Base-by-base conservation (phyloP, 2,888 invertebrate species). In the Acrobasis suavella region DNA sequence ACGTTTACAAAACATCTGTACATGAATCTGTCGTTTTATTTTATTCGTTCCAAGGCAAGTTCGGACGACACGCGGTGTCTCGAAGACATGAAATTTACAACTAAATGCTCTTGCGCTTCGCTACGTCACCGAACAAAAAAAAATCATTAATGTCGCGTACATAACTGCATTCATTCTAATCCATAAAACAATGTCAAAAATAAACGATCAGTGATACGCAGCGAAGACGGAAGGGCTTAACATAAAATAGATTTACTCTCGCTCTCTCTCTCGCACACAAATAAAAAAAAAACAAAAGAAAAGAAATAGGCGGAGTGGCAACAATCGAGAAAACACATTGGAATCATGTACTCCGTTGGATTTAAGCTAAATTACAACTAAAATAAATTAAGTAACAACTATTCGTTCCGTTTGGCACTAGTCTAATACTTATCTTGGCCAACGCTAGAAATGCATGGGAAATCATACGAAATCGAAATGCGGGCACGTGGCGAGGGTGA, bases 351-450 rank as follows among this genome's bases (percentile, higher is more conserved):
- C 76, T 78, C 74, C 78, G 74, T 74, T 64, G 71, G 67, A 69
- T 66, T 22, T 72, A 72, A 72, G 73, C 63, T 66, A 69, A 70
- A 75, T 66, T 51, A 63, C 64, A 71, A 77, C 86, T 79, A 73
- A 69, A 89, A 90, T 91, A 91, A 90, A 87, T 90, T 88, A 91
- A 88, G 86, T 87, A 89, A 89, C 81, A 81, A 78, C 68, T 71
- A 71, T 56, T 56, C 56, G 74, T 74, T 75, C 69, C 77, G 78
- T 89, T 91, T 91, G 91, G 91, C 91, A 91, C 91, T 90, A 88
- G 73, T 78, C 87, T 89, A 89, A 85, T 81, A 83, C 81, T 82
- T 83, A 80, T 72, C 67, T 71, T 72, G 72, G 68, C 70, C 77
- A 73, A 69, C 69, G 73, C 67, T 62, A 64, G 69, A 82, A 83